Evolutionary conservation across 2,888 invertebrate genomes (phyloP).

Genomic region (Zaprionus bogoriensis): DNA sequence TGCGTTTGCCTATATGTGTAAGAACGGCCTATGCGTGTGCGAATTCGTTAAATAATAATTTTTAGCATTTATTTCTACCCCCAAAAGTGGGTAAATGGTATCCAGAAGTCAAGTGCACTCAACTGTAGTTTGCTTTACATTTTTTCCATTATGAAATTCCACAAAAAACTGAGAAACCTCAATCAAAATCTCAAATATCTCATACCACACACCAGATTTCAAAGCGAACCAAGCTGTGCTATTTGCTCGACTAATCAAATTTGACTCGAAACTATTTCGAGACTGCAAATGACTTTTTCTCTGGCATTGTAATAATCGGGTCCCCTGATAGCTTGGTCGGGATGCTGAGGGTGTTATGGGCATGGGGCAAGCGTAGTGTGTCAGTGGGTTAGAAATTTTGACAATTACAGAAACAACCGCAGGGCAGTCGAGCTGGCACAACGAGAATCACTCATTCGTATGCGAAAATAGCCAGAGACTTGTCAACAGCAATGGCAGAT

Average conservation of each 20-base stretch:
- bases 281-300: slow-evolving; percentile 3
- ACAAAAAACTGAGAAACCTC: too few species aligned
- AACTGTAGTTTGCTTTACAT: too few species aligned
- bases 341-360: not conserved
- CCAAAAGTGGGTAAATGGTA: too few species aligned
- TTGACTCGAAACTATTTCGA: not conserved
- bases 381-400: slow-evolving; percentile 21
- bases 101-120: too few species aligned
- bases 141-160: too few species aligned
- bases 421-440: slow-evolving; percentile 24
- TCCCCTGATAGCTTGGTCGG: not conserved
- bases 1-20: too few species aligned
- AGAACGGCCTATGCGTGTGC: too few species aligned
- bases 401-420: slow-evolving; percentile 45
- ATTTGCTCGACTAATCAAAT: not conserved
- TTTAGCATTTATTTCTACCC: too few species aligned
- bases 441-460: slow-evolving; percentile 17
- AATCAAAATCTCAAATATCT: not conserved
- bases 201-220: not conserved
- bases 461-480: slow-evolving; percentile 42
- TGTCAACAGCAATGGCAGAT: slow-evolving; percentile 32
- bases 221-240: not conserved
- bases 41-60: too few species aligned
- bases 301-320: slow-evolving; percentile 1
- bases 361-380: not conserved